Evolutionary conservation across 2,797 vertebrate species (phyloP).

Genomic region (Ceryle rudis): DNA sequence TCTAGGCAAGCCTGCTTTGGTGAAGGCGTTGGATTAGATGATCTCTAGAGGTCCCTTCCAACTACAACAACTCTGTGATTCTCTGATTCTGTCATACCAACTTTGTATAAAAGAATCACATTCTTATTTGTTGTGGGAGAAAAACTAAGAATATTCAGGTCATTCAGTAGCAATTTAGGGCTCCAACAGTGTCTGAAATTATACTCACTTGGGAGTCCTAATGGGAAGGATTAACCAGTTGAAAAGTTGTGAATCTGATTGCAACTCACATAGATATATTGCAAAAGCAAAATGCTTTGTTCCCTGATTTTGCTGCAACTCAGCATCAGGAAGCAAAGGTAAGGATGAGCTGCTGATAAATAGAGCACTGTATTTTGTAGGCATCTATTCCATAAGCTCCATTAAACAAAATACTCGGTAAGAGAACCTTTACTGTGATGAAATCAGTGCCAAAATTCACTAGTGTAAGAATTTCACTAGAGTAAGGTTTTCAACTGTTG

Average conservation of each 20-base stretch:
- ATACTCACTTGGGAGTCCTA: neutral
- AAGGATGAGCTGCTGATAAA: neutral
- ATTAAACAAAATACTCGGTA: neutral
- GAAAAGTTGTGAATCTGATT: neutral
- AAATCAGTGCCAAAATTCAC: neutral
- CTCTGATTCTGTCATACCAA: no score
- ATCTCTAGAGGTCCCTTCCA: no score
- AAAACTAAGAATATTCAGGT: neutral
- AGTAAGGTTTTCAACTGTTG: neutral
- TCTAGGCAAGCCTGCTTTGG: no score
- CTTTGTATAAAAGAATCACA: no score
- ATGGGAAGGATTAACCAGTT: neutral
- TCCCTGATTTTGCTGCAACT: neutral
- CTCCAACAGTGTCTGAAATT: neutral
- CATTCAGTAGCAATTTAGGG: neutral
- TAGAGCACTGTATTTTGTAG: neutral
- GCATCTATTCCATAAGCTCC: neutral
- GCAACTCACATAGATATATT: neutral
- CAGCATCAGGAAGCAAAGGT: neutral
- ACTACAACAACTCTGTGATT: no score
- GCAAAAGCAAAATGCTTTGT: neutral
- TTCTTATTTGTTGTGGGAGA: neutral
- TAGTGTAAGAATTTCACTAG: neutral
- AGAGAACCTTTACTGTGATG: neutral
- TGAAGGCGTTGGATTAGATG: neutral